Percentiles rank a stretch among this genome's conserved stretches.
Evolutionary conservation across 2,113 vertebrate species (phyloP).

Genomic region (Rhegmatorhina hoffmannsi): DNA sequence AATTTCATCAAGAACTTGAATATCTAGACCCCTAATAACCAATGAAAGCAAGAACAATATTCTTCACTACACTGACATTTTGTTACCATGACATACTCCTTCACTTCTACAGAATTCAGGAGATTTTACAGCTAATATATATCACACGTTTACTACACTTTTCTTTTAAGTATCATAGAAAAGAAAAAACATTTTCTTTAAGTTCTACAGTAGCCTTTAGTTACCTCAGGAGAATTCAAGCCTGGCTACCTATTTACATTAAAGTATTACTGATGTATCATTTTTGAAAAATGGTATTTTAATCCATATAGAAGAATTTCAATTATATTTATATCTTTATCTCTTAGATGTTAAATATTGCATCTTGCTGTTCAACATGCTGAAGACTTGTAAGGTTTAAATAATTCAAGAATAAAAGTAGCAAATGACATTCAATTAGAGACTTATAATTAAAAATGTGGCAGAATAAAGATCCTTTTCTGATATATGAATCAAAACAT

Average conservation of each 20-base stretch:
- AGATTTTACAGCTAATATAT: background rate
- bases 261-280: background rate
- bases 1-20: constrained; percentile 18
- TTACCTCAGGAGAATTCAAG: background rate
- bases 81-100: background rate
- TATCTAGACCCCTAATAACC: background rate
- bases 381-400: background rate
- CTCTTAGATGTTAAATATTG: background rate
- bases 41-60: background rate
- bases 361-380: background rate
- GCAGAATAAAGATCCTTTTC: background rate
- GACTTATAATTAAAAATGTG: background rate
- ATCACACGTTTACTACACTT: background rate
- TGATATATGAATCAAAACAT: background rate
- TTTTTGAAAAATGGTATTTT: background rate
- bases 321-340: background rate
- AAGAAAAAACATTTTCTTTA: background rate
- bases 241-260: background rate
- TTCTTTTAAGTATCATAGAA: background rate
- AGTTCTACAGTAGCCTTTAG: background rate
- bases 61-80: background rate
- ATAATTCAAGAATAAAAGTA: background rate
- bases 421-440: background rate
- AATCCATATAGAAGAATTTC: background rate
- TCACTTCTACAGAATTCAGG: background rate